These are phyloP conservation scores for Tolypeutes matacus DNA, from an alignment of 2,797 vertebrate genomes.

Conservation along the genomic window DNA sequence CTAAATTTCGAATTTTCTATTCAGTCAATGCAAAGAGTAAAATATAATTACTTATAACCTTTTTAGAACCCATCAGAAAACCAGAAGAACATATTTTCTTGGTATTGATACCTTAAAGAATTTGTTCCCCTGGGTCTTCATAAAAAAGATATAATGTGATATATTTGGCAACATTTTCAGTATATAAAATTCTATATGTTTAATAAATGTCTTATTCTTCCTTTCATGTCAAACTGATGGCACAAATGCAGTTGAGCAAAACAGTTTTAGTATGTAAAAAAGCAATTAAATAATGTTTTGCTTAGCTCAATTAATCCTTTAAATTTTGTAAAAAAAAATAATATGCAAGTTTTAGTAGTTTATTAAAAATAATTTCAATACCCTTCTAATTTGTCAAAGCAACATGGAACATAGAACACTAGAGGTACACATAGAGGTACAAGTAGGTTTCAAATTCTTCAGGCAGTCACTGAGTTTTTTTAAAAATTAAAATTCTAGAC, in stretches of 20 bases:
- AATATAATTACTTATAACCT: not conserved
- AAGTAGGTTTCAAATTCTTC: not conserved
- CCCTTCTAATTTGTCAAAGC: not conserved
- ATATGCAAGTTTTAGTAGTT: not conserved
- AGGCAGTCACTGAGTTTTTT: not conserved
- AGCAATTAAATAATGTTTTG: not conserved
- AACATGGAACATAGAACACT: not conserved
- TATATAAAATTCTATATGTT: slow-evolving; percentile 6
- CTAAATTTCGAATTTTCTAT: slow-evolving; percentile 20
- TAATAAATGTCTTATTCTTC: not conserved
- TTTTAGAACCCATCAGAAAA: not conserved
- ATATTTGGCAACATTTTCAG: slow-evolving; percentile 39
- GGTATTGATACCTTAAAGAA: not conserved
- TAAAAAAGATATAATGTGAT: not conserved
- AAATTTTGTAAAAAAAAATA: not conserved
- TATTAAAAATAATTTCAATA: slow-evolving; percentile 11
- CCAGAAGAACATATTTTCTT: not conserved
- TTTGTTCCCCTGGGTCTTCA: not conserved
- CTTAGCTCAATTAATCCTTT: not conserved
- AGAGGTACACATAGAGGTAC: not conserved
- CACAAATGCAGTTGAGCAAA: not conserved
- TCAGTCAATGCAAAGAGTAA: not conserved
- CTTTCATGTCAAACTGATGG: not conserved
- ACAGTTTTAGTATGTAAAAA: not conserved
- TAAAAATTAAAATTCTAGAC: not conserved